Evolutionary conservation across 2,797 vertebrate genomes (phyloP).

Genomic region (Enteromius unitaeniatus): DNA sequence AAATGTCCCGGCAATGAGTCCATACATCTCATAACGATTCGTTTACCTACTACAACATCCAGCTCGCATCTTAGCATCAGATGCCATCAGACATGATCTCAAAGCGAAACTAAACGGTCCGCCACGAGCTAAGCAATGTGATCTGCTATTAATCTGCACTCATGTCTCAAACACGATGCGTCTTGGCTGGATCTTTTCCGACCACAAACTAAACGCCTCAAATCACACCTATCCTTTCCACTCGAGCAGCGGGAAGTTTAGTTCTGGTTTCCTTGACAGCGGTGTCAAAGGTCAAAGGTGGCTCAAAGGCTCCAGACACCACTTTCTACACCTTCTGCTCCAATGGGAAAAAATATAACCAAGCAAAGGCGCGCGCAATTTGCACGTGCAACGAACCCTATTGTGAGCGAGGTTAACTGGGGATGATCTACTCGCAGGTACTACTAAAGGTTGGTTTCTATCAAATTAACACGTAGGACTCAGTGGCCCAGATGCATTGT

Average conservation of each 20-base stretch:
- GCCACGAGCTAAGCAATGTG: neutral
- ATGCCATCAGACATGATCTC: neutral
- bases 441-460: neutral
- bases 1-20: neutral
- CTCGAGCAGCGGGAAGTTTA: conserved; percentile 50
- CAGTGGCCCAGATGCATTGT: neutral
- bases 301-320: conserved; percentile 57
- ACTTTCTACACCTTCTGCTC: conserved; percentile 28
- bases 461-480: neutral
- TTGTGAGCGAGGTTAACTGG: conserved; percentile 43
- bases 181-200: neutral
- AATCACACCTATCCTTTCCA: conserved; percentile 26
- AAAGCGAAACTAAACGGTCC: conserved; percentile 14
- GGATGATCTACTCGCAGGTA: conserved; percentile 44
- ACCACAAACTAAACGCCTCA: conserved; percentile 23
- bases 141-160: conserved; percentile 31
- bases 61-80: neutral
- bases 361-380: conserved; percentile 28
- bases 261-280: conserved; percentile 56
- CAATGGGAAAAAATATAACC: conserved; percentile 5
- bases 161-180: conserved; percentile 9
- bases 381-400: conserved; percentile 46
- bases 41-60: neutral
- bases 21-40: neutral
- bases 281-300: conserved; percentile 60